Evolutionary conservation across 2,797 vertebrate species (phyloP), one percentile per base, ranked within the genome.

Genomic region (Ciconia nigra): DNA sequence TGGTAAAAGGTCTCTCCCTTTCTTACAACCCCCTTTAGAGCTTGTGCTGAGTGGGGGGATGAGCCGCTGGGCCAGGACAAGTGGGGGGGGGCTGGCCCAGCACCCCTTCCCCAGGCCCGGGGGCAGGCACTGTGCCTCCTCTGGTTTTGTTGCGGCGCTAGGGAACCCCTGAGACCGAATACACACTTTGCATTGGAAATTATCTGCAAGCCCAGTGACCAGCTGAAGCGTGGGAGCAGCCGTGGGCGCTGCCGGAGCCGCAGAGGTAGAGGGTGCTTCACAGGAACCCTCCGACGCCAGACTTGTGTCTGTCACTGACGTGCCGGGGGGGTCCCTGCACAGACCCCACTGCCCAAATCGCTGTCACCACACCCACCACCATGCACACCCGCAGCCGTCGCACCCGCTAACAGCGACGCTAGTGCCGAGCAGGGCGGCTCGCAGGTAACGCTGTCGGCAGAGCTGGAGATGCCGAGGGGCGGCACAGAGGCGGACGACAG

Each of bases 211-310:
- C 51, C 62, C 10, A 15, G n/a, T 13, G 77, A 33, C 12, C 4
- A 4, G 47, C 62, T 25, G 21, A 46, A 31, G 62, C 1, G 1
- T 2, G 62, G 37, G 41, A 55, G 62, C 62, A 35, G 26, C 33
- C 3, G 4, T 3, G 37, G 19, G 47, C 7, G 14, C 24, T 1
- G 5, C 39, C 11, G 3, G 47, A 54, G 46, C 18, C 17, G 28
- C 58, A 28, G 29, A 52, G 59, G 25, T 3, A 35, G 39, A 19
- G 12, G 12, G 25, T 5, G 19, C 15, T 44, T 37, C 41, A 3
- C 2, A 37, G 12, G 33, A 54, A 54, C 49, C 26, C 3, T 9
- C 49, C 2, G 0, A 35, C 1, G 5, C 39, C 41, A 29, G 8
- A 15, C 6, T 4, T 6, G 25, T 8, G 59, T 55, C 39, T 24